Base-by-base conservation (phyloP, 2,888 invertebrate species). In the Phortica okadai region DNA sequence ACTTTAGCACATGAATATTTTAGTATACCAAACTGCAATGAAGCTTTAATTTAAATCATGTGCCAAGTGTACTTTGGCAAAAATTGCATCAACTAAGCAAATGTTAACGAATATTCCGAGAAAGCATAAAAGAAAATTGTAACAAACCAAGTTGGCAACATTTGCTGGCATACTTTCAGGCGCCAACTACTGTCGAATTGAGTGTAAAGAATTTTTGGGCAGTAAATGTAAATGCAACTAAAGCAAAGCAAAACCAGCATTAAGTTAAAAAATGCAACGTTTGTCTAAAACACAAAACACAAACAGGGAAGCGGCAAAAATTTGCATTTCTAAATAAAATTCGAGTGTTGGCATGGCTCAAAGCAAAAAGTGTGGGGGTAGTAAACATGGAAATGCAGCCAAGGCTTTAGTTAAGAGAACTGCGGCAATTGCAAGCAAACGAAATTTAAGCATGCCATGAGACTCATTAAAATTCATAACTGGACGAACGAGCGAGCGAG, bases 401-500 rank as follows among this genome's bases (percentile, higher is more conserved):
- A 16, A 62, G 62, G 16, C n/a, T 62, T 25, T 33, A 33, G 33
- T 62, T 62, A 7, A 21, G 62, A 21, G 21, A 62, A 25, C 25
- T 66, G 41, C 42, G 16, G 41, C 10, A 41, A 16, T 14, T 42
- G 42, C 33, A 66, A 41, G 59, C 42, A 66, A 42, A 14, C 66
- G 75, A 81, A 75, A 81, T 84, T 82, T 82, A 82, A 75, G 67
- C 54, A 41, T n/a, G 45, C 54, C 73, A 67, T 33, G 76, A 77
- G 76, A 76, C 80, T 87, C 87, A 85, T 85, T 85, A 87, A 87
- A 85, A 85, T 85, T 87, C 84, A 86, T 86, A 86, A 62, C 59
- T 45, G n/a, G 6, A 11, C 7, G 33, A 11, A 41, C 14, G 44
- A 45, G 58, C 41, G 25, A 41, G 16, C 64, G 33, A 82, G 66